Evolutionary conservation across 2,113 vertebrate species (phyloP), one percentile per base, ranked within the genome.

Genomic region (Lota lota): DNA sequence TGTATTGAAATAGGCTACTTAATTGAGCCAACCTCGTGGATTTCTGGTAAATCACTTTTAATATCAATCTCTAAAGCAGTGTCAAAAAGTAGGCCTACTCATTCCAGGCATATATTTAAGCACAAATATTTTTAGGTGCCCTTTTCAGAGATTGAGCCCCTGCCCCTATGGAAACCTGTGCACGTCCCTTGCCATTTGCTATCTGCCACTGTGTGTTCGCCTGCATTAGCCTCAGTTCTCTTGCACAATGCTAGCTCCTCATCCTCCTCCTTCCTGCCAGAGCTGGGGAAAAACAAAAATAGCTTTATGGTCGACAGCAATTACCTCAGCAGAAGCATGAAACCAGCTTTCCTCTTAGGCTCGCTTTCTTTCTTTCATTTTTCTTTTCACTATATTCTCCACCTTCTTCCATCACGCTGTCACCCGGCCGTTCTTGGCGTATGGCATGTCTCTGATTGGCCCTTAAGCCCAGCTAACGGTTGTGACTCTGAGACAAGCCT

Each of bases 401-500:
- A 40, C 22, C 65, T 17, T 20, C 40, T 19, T 61, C 58, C 70
- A 66, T 61, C 70, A 67, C 22, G 50, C 36, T 47, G 28, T 67
- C 65, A 19, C 47, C 19, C 24, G 56, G 33, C 28, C 22, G 4
- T 51, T 78, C 77, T 64, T 67, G 64, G 24, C 18, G 28, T 33
- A 6, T 33, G 28, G 28, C 15, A 16, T 28, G 14, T 33, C 10
- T 68, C 36, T 66, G 22, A 22, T 50, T 64, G 22, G 6, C 22
- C 21, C 4, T 8, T 7, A 1, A 24, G 11, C 19, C 21, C 59
- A 36, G 59, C 12, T 21, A 66, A 53, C 76, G 67, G 33, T 22
- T 72, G 69, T 80, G 79, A 78, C 68, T 40, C n/a, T 47, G 40
- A 47, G 40, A 12, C 40, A 47, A 24, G 21, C 16, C 15, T 61